Evolutionary conservation across 2,113 vertebrate genomes (phyloP), one percentile per base, ranked within the genome.

Genomic region (Coreoperca whiteheadi): DNA sequence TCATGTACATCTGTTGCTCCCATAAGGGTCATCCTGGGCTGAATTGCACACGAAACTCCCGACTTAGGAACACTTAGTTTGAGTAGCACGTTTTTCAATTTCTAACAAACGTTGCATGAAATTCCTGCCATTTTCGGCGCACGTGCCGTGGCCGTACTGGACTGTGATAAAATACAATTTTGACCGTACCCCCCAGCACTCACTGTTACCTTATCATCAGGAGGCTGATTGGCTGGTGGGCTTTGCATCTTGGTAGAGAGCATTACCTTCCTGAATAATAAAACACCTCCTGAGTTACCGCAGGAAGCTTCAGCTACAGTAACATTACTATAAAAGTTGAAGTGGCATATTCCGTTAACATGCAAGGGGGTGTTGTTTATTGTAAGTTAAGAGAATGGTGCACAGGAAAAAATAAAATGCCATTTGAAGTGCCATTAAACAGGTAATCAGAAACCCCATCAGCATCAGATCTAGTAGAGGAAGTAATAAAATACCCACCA

Each of bases 1-100:
- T 81, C 69, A 74, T 85, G 56, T 43, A 67, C 74, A 85, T 82
- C 77, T 87, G 82, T 57, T 66, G 71, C 80, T 87, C 59, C 63
- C 71, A 34, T 75, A 57, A 66, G 76, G 50, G 82, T 46, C 41
- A 23, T 74, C 65, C 60, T 67, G 73, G 79, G 70, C 53, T 39
- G 32, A 74, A 60, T 46, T 34, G 51, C 57, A 39, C 69, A 57
- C n/a, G 60, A 72, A 79, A 53, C 43, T 69, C 25, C 23, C 1
- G n/a, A 66, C 18, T 39, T 57, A 23, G 61, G 46, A 63, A 34
- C 25, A 18, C 8, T 71, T 46, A 25, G 51, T 20, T 28, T 21
- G 46, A 77, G 32, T 16, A 85, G 9, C 4, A 8, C 1, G 8
- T 32, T 53, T 64, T 21, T 56, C 8, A 25, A 15, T 20, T n/a